Evolutionary conservation across 2,888 invertebrate genomes (phyloP), one percentile per base, ranked within the genome.

Genomic region (Pharmacophagus antenor): DNA sequence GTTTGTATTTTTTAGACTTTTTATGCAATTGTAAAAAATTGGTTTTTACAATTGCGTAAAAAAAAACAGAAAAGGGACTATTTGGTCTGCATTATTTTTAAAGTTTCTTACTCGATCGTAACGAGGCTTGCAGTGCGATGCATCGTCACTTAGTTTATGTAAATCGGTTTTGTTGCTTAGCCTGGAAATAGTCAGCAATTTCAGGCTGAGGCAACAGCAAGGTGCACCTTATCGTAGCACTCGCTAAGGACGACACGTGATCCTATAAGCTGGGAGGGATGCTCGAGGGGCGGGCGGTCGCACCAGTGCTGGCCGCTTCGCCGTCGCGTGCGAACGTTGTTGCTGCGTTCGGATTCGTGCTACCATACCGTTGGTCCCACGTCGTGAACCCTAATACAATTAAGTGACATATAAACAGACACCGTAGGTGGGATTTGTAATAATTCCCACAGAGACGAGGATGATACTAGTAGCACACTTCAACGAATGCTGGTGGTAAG

Each of bases 81-180:
- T 15, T 8, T 10, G 15, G 31, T 25, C 7, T 25, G 23, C n/a
- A n/a, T n/a, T n/a, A n/a, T n/a, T n/a, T 25, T 25, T 31, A 12
- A 31, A 31, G 15, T 12, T 15, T 0, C 6, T 27, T 7, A 12
- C 31, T 31, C 31, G 15, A 31, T 31, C 17, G 27, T 17, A 31
- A 27, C 18, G 20, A 18, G 27, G 49, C 12, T 31, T 6, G 3
- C 10, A 31, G 6, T 46, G 66, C 66, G 71, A 70, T 76, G 82
- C 81, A 83, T 84, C 82, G 82, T 81, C 80, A 84, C 86, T 85
- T 81, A 80, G 76, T 82, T 84, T 85, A 88, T 86, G 87, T 79
- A 87, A 88, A 88, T 88, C 80, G 82, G 82, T 69, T 47, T 41
- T 69, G 76, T 74, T 70, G 77, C 75, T 79, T 79, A 79, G 74